Base-by-base conservation (phyloP, 2,888 invertebrate genomes). In the Pandemis heparana region DNA sequence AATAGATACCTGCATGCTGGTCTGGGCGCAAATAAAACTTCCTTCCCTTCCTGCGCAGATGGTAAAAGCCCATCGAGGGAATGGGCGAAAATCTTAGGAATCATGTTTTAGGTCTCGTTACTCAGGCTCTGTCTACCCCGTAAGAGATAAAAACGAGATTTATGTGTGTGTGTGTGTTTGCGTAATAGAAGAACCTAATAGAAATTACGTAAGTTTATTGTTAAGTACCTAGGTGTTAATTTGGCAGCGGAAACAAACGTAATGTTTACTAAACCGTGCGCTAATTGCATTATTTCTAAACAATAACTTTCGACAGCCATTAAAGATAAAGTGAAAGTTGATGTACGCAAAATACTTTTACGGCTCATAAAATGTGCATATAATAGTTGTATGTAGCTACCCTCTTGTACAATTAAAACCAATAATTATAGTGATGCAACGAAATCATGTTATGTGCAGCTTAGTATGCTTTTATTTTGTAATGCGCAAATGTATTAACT, bases 271-370 rank as follows among this genome's bases (percentile, higher is more conserved):
- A 51, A 39, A 64, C 51, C 41, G 12, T 53, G 18, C 23, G 60
- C 60, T 70, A 65, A 74, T 69, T 70, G 65, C 65, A 70, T 74
- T 73, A 32, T 64, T 69, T 51, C 48, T 51, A 64, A 63, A 60
- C 74, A 65, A 70, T 74, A 51, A 70, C 69, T 65, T 74, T 65
- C 61, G 32, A 69, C 51, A 61, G 14, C 64, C 38, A 71, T 48
- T 65, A 65, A 32, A 6, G 39, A 65, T 70, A 66, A 60, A 70
- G 69, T 46, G 74, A 74, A 74, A 70, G 74, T 74, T 51, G 48
- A 64, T 60, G 62, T 39, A 74, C 60, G 64, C 53, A 23, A 32
- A 73, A 48, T 59, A 12, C 32, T 67, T 68, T 71, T 62, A 48
- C 18, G 18, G 43, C 18, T 65, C 61, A 62, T 53, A 66, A 66